Conservation (phyloP, 30 jellyfish, hydroid and myxozoan species). For the Mastigias papua region DNA sequence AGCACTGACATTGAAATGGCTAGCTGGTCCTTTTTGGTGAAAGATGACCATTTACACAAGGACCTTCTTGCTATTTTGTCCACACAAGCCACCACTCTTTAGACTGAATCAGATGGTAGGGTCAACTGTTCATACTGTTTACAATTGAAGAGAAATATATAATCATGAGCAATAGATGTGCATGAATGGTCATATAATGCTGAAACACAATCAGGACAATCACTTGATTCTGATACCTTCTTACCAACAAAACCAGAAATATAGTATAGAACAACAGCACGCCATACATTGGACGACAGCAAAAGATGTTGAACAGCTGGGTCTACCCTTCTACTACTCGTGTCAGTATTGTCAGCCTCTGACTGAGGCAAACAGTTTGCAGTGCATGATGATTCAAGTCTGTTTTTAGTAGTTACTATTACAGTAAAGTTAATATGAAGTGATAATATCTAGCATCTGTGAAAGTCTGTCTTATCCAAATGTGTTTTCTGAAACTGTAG, state of each 20-base stretch:
- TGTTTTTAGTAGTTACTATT: too few species aligned
- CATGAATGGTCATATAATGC: background rate
- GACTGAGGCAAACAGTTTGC: constrained; percentile 3
- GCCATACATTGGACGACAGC: constrained; percentile 37
- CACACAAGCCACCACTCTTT: constrained; percentile 22
- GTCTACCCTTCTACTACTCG: background rate
- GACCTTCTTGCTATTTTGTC: constrained; percentile 16
- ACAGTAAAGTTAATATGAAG: too few species aligned
- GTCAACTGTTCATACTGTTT: too few species aligned
- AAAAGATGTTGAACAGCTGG: background rate
- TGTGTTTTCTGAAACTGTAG: too few species aligned
- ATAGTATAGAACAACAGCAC: constrained; percentile 18
- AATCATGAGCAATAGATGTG: background rate
- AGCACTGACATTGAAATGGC: constrained; percentile 3
- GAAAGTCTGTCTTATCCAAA: too few species aligned
- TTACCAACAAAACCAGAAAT: constrained; percentile 29
- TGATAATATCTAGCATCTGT: too few species aligned
- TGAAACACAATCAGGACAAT: constrained; percentile 34
- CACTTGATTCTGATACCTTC: background rate
- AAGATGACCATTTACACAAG: constrained; percentile 27
- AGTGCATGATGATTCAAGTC: constrained; percentile 13
- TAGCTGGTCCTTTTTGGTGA: background rate
- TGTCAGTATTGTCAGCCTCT: background rate
- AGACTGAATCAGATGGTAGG: constrained; percentile 46
- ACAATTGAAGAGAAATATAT: background rate